Evolutionary conservation across 1,140 invertebrate genomes (phyloP).

Genomic region (Metopolophium dirhodum): DNA sequence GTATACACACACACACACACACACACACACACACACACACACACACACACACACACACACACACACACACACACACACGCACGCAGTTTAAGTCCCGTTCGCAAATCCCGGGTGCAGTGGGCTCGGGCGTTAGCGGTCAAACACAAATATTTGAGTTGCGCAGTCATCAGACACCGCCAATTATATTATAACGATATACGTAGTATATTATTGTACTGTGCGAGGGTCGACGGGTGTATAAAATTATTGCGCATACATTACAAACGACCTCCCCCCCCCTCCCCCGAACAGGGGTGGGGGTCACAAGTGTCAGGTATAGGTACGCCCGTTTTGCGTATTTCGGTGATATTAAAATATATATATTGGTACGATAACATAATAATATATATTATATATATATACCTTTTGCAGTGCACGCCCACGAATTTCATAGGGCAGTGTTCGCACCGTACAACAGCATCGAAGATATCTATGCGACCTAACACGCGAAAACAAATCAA

Average conservation of each 20-base stretch:
- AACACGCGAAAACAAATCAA: constrained; percentile 15
- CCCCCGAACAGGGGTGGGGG: no score
- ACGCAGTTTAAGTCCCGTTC: background rate
- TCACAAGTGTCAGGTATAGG: background rate
- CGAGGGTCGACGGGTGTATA: background rate
- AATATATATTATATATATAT: background rate
- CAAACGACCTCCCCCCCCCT: background rate
- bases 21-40: no score
- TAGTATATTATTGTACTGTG: background rate
- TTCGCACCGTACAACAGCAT: background rate
- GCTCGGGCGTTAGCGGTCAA: background rate
- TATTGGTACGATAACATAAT: background rate
- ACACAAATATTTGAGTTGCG: background rate
- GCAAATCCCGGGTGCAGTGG: background rate
- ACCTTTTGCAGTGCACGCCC: background rate
- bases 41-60: no score
- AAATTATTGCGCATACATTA: background rate
- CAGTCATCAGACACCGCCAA: background rate
- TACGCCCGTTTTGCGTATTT: background rate
- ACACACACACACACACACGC: no score
- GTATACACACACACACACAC: no score
- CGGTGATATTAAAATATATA: background rate
- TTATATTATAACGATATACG: background rate
- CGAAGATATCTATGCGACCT: background rate
- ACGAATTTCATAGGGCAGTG: background rate